Evolutionary conservation across 2,888 invertebrate genomes (phyloP), one percentile per base, ranked within the genome.

Genomic region (Penaeus monodon): DNA sequence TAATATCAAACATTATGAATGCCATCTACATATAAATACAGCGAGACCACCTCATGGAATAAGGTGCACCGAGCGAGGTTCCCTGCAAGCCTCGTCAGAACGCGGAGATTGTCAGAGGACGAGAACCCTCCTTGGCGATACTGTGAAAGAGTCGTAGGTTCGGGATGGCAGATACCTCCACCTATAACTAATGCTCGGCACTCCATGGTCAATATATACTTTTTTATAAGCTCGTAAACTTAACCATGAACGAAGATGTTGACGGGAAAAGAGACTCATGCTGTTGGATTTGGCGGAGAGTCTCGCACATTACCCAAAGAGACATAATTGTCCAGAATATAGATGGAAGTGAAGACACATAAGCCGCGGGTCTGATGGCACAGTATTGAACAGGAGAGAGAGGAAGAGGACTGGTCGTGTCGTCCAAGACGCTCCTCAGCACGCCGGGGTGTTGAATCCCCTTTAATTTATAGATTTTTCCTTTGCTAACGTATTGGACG

Each of bases 391-490:
- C 85, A 85, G 79, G 79, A 27, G 65, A 65, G 76, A 44, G 77
- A 70, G 85, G 80, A 79, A 63, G 84, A 85, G 68, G 80, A 80
- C 85, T 80, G 49, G 33, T 73, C 68, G 85, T 85, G 85, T 85
- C 85, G 80, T 68, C 80, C 64, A 85, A 85, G 85, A 85, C 85
- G 85, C 64, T 57, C 85, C 73, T 33, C 73, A 64, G 79, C 85
- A 73, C 63, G 44, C 57, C 64, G 24, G 49, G 73, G 79, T 85
- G 80, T 73, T 85, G 80, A 85, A 85, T 85, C 85, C 85, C 85
- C 85, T 85, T 85, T 85, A 85, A 80, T 70, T 85, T 85, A 85
- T 85, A 85, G 85, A 85, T 85, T 85, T 83, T 84, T 76, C 66
- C 83, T 66, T 49, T 64, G 64, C n/a, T 77, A 84, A 84, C 65